Evolutionary conservation across 2,113 vertebrate genomes (phyloP).

Genomic region (Poeciliopsis occidentalis): DNA sequence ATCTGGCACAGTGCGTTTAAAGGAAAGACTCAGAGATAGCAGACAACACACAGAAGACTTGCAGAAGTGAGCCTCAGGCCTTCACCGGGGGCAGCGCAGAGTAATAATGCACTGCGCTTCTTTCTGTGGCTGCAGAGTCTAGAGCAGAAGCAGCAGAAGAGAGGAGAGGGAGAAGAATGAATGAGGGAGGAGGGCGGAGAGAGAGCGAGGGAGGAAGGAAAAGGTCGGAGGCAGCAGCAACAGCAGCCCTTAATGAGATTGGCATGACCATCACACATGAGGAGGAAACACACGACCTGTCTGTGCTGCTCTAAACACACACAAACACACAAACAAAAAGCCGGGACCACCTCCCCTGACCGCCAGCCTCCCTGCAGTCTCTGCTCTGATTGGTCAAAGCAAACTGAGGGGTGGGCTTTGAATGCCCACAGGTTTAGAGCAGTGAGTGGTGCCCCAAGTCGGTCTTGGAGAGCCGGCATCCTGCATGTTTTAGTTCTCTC

Average conservation of each 20-base stretch:
- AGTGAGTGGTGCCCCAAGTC: too few relatives aligned
- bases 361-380: constrained; percentile 62
- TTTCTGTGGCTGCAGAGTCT: constrained; percentile 53
- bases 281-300: constrained; percentile 52
- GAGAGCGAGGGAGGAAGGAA: constrained; percentile 16
- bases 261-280: constrained; percentile 80
- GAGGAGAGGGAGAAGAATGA: constrained; percentile 25
- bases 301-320: constrained; percentile 29
- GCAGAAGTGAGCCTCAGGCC: constrained; percentile 56
- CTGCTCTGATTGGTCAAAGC: constrained; percentile 59
- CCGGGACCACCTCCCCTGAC: constrained; percentile 59
- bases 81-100: constrained; percentile 50
- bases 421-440: constrained; percentile 20
- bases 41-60: constrained; percentile 17
- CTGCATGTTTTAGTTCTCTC: too few relatives aligned
- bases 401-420: constrained; percentile 28
- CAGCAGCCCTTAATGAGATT: constrained; percentile 77
- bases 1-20: constrained; percentile 64
- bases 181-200: constrained; percentile 11
- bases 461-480: too few relatives aligned
- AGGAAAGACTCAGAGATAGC: constrained; percentile 16
- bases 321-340: constrained; percentile 32
- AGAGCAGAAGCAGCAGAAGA: constrained; percentile 55
- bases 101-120: constrained; percentile 41
- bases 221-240: constrained; percentile 56